These are phyloP conservation scores for Terrapene triunguis DNA, from an alignment of 2,113 vertebrate species.

Conservation along the genomic window DNA sequence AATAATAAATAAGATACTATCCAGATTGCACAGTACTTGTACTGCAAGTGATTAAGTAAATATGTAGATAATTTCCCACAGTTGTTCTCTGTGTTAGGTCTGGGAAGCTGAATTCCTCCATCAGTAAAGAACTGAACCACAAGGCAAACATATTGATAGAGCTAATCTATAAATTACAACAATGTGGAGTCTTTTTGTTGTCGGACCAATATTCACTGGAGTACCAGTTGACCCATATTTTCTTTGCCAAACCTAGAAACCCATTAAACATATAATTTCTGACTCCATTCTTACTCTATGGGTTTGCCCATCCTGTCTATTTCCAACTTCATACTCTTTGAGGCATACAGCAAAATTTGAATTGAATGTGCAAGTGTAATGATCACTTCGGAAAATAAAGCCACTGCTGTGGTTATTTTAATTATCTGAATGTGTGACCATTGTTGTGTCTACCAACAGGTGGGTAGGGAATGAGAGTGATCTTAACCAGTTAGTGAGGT, in stretches of 20 bases:
- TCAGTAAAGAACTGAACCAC: background rate
- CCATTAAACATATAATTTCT: background rate
- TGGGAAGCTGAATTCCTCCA: background rate
- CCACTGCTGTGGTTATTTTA: background rate
- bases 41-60: background rate
- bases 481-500: background rate
- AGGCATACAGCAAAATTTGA: background rate
- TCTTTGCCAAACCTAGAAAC: background rate
- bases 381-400: background rate
- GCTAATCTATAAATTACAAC: background rate
- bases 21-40: background rate
- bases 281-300: background rate
- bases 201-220: background rate
- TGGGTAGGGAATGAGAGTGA: background rate
- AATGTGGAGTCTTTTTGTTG: fast-evolving
- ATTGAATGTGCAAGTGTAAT: fast-evolving
- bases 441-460: background rate
- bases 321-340: background rate
- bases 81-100: fast-evolving
- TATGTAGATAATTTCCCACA: background rate
- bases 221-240: background rate
- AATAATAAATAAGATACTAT: background rate
- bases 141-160: background rate
- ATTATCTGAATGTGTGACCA: background rate
- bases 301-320: background rate